Conservation (phyloP, 1,140 invertebrate species). For the Rhizoglyphus robini region DNA sequence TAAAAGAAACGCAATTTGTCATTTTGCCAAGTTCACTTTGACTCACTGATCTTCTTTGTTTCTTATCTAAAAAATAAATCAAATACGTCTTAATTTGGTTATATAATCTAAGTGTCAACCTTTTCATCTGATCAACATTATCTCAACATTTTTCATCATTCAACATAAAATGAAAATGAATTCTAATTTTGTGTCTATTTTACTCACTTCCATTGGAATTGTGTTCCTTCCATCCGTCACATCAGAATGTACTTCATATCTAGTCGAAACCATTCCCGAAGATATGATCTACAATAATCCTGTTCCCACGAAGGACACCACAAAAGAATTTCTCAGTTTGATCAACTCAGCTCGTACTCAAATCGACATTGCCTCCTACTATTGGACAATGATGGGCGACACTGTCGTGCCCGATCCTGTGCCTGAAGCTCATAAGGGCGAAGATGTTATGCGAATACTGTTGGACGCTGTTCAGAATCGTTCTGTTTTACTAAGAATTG, state of each 20-base stretch:
- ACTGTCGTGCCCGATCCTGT: slow-evolving; percentile 44
- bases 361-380: slow-evolving; percentile 79
- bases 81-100: no score
- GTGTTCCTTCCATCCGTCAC: no score
- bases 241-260: neutral
- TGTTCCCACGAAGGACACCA: neutral
- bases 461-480: slow-evolving; percentile 53
- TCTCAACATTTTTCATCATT: no score
- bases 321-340: slow-evolving; percentile 38
- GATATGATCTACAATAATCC: neutral
- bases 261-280: slow-evolving; percentile 12
- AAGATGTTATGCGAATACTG: slow-evolving; percentile 63
- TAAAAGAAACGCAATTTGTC: no score
- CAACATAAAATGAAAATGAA: no score
- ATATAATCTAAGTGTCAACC: no score
- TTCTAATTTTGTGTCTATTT: no score
- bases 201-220: no score
- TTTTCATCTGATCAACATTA: no score
- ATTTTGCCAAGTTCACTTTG: no score
- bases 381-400: slow-evolving; percentile 66
- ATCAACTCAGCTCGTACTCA: slow-evolving; percentile 52
- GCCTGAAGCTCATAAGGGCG: slow-evolving; percentile 44
- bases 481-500: slow-evolving; percentile 63
- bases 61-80: no score
- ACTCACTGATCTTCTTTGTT: no score